Conservation (phyloP, 2,113 vertebrate genomes). For the Chloropsis cyanopogon region DNA sequence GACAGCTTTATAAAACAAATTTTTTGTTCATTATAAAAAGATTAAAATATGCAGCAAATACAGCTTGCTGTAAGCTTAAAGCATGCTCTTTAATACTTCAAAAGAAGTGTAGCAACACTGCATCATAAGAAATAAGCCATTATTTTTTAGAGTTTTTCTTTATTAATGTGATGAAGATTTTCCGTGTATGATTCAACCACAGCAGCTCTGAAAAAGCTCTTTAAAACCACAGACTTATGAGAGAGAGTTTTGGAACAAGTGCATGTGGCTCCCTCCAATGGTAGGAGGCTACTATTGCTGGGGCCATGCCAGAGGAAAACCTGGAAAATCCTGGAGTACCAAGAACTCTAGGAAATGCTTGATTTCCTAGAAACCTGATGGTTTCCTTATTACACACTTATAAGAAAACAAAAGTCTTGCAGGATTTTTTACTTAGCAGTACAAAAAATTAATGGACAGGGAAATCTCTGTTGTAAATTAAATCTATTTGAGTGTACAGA, state of each 20-base stretch:
- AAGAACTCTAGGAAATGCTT: not conserved
- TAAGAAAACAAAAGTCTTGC: not conserved
- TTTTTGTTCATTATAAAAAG: not conserved
- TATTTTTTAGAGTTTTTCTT: not conserved
- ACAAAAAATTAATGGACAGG: not conserved
- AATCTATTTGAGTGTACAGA: not conserved
- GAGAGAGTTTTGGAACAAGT: not conserved
- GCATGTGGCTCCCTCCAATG: not conserved
- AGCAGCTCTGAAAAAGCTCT: not conserved
- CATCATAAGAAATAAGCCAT: not conserved
- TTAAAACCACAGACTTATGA: not conserved
- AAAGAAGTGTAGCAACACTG: not conserved
- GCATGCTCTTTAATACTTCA: not conserved
- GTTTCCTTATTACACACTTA: not conserved
- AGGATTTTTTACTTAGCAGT: not conserved
- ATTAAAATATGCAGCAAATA: not conserved
- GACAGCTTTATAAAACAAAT: not conserved
- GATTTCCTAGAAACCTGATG: no score
- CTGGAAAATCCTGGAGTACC: not conserved
- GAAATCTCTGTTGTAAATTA: not conserved
- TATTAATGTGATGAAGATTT: not conserved
- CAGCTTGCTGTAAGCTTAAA: not conserved
- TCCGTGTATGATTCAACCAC: not conserved
- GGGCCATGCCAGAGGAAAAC: not conserved
- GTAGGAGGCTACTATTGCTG: conserved; percentile 3